Base-by-base conservation (phyloP, 2,888 invertebrate genomes). In the Selenia dentaria region DNA sequence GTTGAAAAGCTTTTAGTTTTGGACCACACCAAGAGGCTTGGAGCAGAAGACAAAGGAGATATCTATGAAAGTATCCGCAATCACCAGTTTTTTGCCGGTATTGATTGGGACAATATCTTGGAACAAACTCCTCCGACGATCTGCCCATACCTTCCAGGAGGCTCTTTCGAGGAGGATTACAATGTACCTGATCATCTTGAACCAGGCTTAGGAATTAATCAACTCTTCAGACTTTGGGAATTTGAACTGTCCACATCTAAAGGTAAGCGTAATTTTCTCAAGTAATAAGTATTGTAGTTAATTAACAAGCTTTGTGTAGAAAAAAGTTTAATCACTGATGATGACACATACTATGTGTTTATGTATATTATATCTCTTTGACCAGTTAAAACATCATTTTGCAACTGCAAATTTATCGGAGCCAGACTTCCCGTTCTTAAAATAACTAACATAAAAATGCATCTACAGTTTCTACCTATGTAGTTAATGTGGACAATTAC, bases 121-220 rank as follows among this genome's bases (percentile, higher is more conserved):
- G 91, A 93, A 37, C 93, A 94, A 67, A 95, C 93, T 25, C 97
- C 98, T 14, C 98, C 98, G 0, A 93, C 93, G 51, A 95, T 97
- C 50, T 94, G 93, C 71, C 96, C 96, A 0, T 97, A 96, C 74
- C 87, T 97, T 63, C 96, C 97, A 1, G 96, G 96, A 36, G 87
- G 89, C 33, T 82, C 86, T 9, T 91, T 94, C 46, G 94, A 95
- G 64, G 95, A 95, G 57, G 93, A 94, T 59, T 94, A 94, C 69
- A 92, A 92, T 50, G 91, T 96, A 40, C 95, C 95, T 11, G 95
- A 95, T 57, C 92, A 96, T 73, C 90, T 97, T 39, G 95, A 97
- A 82, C 97, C 98, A 1, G 98, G 98, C 6, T 88, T 98, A 44
- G 96, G 96, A 72, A 95, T 95, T 68, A 93, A 94, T 52, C 96